phyloP scores from a whole-genome alignment of 2,888 invertebrate genomes.

The Listrodromus nycthemerus region DNA sequence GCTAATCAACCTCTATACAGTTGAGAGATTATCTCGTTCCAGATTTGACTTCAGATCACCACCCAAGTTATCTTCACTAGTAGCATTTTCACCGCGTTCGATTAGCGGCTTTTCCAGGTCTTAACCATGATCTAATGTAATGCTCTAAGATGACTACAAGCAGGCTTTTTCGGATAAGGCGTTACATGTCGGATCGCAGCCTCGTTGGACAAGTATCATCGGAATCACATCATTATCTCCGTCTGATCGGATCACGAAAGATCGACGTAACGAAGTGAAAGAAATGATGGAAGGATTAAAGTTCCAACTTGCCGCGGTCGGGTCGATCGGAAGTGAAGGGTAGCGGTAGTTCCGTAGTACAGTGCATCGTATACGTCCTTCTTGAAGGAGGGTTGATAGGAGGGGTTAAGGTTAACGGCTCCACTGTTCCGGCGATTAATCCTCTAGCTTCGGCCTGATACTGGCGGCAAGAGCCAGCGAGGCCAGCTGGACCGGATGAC shows the following conservation, averaged over 20 bases:
- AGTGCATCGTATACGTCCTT: slow-evolving; percentile 33
- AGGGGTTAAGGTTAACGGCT: slow-evolving; percentile 71
- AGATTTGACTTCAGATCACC: no score
- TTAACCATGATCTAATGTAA: no score
- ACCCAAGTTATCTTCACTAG: no score
- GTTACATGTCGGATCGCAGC: not conserved
- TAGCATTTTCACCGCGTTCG: no score
- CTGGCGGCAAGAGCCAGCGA: slow-evolving; percentile 56
- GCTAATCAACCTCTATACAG: not conserved
- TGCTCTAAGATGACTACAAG: no score
- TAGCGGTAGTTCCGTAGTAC: not conserved
- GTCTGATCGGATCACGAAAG: slow-evolving; percentile 2
- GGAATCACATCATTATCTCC: not conserved
- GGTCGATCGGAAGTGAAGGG: slow-evolving; percentile 31
- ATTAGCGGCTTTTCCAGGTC: no score
- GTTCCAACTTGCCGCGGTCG: slow-evolving; percentile 32
- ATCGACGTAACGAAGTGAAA: slow-evolving; percentile 7
- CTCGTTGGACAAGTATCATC: not conserved
- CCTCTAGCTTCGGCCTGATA: slow-evolving; percentile 69
- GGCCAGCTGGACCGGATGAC: slow-evolving; percentile 49
- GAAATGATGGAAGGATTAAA: slow-evolving; percentile 45
- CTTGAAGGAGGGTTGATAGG: slow-evolving; percentile 35
- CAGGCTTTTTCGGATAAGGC: not conserved
- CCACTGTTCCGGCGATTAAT: slow-evolving; percentile 73
- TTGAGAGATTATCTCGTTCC: not conserved